Conservation (phyloP, 2,888 invertebrate species). For the Pachymerium ferrugineum region DNA sequence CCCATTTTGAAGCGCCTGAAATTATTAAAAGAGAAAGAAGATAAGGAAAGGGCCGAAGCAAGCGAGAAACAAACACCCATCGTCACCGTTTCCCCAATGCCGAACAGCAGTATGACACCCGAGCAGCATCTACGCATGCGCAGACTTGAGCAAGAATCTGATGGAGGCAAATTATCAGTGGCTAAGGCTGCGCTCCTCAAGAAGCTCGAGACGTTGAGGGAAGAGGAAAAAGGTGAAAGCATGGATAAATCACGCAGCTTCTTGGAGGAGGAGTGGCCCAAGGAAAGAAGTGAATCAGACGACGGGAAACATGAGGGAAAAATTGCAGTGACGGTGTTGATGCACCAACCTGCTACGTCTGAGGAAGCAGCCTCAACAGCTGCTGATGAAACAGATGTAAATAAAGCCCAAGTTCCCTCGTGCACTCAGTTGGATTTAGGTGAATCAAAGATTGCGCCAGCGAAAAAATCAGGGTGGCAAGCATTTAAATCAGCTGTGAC, state of each 20-base stretch:
- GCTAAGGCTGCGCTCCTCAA: slow-evolving; percentile 31
- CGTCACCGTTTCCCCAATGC: background rate
- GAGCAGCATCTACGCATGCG: background rate
- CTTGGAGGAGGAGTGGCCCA: slow-evolving; percentile 16
- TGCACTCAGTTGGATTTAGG: too few species aligned
- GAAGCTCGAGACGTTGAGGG: slow-evolving; percentile 31
- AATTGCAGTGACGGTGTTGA: background rate
- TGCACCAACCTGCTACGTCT: background rate
- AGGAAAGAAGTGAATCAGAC: slow-evolving; percentile 33
- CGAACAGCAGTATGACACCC: background rate
- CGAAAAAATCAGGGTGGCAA: background rate
- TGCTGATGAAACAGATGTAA: background rate
- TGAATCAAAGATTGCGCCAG: background rate
- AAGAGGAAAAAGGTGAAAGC: slow-evolving; percentile 31
- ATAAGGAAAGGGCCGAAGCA: slow-evolving; percentile 52
- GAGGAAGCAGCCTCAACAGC: background rate
- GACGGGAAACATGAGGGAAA: slow-evolving; percentile 64
- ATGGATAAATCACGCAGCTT: background rate
- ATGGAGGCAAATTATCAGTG: background rate
- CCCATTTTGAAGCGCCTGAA: slow-evolving; percentile 70
- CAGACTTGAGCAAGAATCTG: background rate
- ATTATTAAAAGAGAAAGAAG: slow-evolving; percentile 78
- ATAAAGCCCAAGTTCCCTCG: too few species aligned
- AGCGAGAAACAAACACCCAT: background rate
- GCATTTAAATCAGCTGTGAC: background rate